Percentiles rank a stretch among this genome's conserved stretches.
phyloP scores from a whole-genome alignment of 2,888 invertebrate genomes.

The Agrenia bidenticulata region DNA sequence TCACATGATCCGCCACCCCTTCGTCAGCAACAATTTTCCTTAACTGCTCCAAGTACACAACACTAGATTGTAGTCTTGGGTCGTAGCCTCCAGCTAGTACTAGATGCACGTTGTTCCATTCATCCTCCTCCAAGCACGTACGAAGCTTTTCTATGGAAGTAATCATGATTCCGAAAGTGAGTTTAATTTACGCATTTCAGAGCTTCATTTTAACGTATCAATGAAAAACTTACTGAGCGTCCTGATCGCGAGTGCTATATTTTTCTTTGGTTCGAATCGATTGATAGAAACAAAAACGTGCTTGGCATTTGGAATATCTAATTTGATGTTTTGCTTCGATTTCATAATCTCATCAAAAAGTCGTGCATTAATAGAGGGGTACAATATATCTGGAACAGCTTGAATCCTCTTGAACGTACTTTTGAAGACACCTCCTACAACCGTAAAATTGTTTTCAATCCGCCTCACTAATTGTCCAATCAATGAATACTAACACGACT shows the following conservation, averaged over 20 bases:
- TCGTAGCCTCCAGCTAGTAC: slow-evolving; percentile 98
- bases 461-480: not conserved
- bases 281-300: slow-evolving; percentile 89
- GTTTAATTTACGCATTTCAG: not conserved
- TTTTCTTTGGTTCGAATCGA: slow-evolving; percentile 95
- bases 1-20: slow-evolving; percentile 70
- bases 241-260: slow-evolving; percentile 79
- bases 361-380: slow-evolving; percentile 87
- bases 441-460: too few species aligned
- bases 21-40: slow-evolving; percentile 66
- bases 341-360: slow-evolving; percentile 65
- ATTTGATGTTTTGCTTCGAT: slow-evolving; percentile 31
- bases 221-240: slow-evolving; percentile 68
- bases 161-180: not conserved
- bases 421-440: slow-evolving; percentile 78
- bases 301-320: slow-evolving; percentile 54
- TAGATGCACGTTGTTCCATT: slow-evolving; percentile 71
- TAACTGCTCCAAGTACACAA: slow-evolving; percentile 78
- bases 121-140: slow-evolving; percentile 45
- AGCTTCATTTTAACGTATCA: not conserved
- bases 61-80: slow-evolving; percentile 80
- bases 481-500: slow-evolving; percentile 10
- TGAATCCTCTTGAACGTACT: slow-evolving; percentile 76
- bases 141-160: slow-evolving; percentile 31
- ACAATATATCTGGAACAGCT: slow-evolving; percentile 76